phyloP scores from a whole-genome alignment of 53 echinoderm and acorn worm species.

The Arbacia lixula region DNA sequence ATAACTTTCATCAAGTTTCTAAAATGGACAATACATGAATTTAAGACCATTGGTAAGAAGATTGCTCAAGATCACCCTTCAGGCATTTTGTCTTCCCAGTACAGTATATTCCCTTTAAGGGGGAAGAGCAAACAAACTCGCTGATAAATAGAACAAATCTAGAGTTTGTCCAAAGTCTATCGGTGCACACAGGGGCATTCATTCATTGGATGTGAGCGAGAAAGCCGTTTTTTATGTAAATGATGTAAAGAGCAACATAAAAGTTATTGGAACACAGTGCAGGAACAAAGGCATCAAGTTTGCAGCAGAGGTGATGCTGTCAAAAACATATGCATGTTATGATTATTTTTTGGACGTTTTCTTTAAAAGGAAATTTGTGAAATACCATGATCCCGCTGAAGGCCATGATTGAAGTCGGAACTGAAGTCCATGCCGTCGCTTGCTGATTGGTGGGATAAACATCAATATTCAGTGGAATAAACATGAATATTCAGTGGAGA shows the following conservation, averaged over 20 bases:
- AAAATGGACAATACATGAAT: no score
- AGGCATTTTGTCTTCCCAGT: no score
- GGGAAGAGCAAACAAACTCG: no score
- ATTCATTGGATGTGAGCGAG: no score
- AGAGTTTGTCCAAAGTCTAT: no score
- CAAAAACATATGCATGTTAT: conserved; percentile 19
- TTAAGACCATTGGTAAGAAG: no score
- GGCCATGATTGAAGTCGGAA: background rate
- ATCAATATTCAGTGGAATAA: conserved; percentile 39
- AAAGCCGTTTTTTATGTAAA: conserved; percentile 16
- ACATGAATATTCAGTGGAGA: conserved; percentile 30
- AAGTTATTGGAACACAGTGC: conserved; percentile 38
- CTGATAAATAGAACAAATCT: no score
- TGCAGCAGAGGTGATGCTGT: conserved; percentile 33
- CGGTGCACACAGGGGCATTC: no score
- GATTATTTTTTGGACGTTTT: background rate
- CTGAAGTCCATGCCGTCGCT: background rate
- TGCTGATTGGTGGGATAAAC: conserved; percentile 41
- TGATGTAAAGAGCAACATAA: conserved; percentile 34
- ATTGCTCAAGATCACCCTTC: no score
- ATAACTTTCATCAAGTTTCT: no score
- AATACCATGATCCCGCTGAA: conserved; percentile 77
- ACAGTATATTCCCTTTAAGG: no score
- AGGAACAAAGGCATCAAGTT: conserved; percentile 32
- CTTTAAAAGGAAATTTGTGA: conserved; percentile 40